phyloP scores from a whole-genome alignment of 2,888 invertebrate genomes.

The Sthenelais limicola region DNA sequence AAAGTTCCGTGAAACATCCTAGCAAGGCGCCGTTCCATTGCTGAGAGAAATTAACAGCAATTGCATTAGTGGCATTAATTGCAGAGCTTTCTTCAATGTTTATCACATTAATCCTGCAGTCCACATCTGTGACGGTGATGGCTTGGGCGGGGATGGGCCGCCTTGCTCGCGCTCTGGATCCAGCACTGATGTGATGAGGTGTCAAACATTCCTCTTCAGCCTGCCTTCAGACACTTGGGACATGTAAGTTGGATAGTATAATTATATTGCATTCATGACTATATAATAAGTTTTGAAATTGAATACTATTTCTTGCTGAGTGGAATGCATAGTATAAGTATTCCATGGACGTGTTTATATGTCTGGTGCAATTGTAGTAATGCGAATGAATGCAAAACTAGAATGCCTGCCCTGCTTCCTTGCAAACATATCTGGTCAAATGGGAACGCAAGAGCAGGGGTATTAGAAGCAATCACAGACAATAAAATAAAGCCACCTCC shows the following conservation, averaged over 20 bases:
- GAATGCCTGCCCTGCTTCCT: too few species aligned
- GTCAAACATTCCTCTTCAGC: too few species aligned
- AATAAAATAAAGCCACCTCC: constrained; percentile 35
- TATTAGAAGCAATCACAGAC: constrained; percentile 6
- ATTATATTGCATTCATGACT: too few species aligned
- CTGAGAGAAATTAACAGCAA: constrained; percentile 34
- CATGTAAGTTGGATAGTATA: too few species aligned
- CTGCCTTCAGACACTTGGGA: too few species aligned
- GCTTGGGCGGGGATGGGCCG: not conserved
- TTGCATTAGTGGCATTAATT: constrained; percentile 36
- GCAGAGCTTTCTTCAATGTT: constrained; percentile 37
- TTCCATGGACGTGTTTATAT: too few species aligned
- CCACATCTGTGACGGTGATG: constrained; percentile 27
- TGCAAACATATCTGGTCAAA: too few species aligned
- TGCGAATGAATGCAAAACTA: too few species aligned
- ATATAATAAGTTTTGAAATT: too few species aligned
- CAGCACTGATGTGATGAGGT: constrained; percentile 13
- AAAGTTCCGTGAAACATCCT: not conserved
- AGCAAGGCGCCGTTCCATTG: constrained; percentile 22
- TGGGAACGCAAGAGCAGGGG: constrained; percentile 12
- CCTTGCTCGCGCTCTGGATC: not conserved
- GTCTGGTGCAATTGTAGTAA: too few species aligned
- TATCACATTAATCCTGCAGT: constrained; percentile 34
- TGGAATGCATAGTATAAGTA: too few species aligned
- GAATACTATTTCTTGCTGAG: too few species aligned